Conservation (phyloP, 2,888 invertebrate genomes). For the Ormyrus pomaceus region DNA sequence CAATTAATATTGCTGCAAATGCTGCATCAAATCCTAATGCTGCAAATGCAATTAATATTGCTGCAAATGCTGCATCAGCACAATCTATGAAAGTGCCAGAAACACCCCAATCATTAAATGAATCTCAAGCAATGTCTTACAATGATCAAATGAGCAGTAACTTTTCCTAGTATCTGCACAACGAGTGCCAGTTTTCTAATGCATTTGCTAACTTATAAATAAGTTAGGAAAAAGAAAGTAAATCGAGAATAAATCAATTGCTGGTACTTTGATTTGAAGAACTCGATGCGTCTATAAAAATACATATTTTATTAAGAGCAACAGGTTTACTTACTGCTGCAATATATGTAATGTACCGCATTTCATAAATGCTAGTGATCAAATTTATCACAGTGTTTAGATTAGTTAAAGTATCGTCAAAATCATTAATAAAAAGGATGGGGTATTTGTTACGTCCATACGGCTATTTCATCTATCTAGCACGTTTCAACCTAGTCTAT, state of each 20-base stretch:
- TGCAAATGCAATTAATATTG: slow-evolving; percentile 46
- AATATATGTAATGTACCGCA: slow-evolving; percentile 45
- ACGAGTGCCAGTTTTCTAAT: slow-evolving; percentile 27
- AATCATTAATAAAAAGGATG: slow-evolving; percentile 15
- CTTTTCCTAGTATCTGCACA: slow-evolving; percentile 45
- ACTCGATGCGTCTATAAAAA: slow-evolving; percentile 17
- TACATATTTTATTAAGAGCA: slow-evolving; percentile 43
- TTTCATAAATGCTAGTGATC: slow-evolving; percentile 54
- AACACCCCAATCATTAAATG: slow-evolving; percentile 34
- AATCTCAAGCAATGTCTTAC: slow-evolving; percentile 48
- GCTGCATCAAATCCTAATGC: neutral
- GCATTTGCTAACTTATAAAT: slow-evolving; percentile 45
- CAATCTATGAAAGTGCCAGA: slow-evolving; percentile 31
- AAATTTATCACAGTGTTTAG: slow-evolving; percentile 45
- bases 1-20: slow-evolving; percentile 46
- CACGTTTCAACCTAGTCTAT: slow-evolving; percentile 50
- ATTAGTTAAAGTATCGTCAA: slow-evolving; percentile 37
- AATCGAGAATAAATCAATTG: slow-evolving; percentile 11
- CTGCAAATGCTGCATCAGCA: slow-evolving; percentile 7
- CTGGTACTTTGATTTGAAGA: slow-evolving; percentile 12
- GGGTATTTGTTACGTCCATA: slow-evolving; percentile 46
- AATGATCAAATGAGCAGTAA: slow-evolving; percentile 47
- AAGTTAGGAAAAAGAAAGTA: slow-evolving; percentile 38
- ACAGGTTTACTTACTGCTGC: slow-evolving; percentile 44
- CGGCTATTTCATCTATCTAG: slow-evolving; percentile 30